Evolutionary conservation across 2,888 invertebrate genomes (phyloP).

Genomic region (Dolichopus griseipennis): DNA sequence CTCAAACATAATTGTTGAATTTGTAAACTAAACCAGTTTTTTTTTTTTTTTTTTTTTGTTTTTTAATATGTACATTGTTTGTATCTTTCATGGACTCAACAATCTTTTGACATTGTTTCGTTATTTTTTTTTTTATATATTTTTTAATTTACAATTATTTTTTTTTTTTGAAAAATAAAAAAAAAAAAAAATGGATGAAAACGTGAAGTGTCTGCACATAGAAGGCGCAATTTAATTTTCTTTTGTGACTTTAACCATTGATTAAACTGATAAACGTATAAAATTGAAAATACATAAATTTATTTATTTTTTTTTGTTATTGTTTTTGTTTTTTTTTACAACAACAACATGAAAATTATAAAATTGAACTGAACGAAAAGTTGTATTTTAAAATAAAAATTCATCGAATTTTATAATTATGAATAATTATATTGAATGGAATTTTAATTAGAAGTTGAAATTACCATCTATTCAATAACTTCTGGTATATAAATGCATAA

Average conservation of each 20-base stretch:
- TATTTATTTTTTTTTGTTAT: no score
- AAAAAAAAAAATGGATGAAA: background rate
- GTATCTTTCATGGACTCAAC: no score
- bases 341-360: no score
- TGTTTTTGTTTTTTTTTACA: no score
- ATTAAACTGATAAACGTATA: constrained; percentile 4
- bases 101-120: no score
- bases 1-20: background rate
- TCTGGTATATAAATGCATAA: no score
- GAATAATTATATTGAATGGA: constrained; percentile 1
- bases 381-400: background rate
- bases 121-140: background rate
- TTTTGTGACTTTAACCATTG: constrained; percentile 4
- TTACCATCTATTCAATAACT: background rate
- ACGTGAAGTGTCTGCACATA: background rate
- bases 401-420: constrained; percentile 2
- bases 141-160: background rate
- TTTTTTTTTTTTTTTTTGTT: background rate
- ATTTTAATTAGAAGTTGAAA: background rate
- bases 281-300: background rate
- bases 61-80: no score
- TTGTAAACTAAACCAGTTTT: constrained; percentile 1
- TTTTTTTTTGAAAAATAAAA: no score
- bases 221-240: constrained; percentile 6
- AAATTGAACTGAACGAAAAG: no score